Conservation (phyloP, 2,797 vertebrate species). For the Todus mexicanus region DNA sequence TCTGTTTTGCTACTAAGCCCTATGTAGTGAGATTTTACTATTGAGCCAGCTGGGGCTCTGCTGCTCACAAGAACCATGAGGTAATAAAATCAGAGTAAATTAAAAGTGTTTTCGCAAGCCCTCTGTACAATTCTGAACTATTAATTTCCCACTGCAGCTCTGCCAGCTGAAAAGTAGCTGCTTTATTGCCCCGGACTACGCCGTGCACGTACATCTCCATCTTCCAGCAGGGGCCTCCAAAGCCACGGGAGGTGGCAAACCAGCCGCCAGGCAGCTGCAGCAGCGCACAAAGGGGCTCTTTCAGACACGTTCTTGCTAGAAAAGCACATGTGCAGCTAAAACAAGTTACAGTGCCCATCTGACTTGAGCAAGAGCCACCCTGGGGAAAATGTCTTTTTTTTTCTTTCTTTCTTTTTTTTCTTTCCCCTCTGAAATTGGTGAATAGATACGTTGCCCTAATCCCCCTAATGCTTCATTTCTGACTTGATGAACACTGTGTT, state of each 20-base stretch:
- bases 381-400: not conserved
- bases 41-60: not conserved
- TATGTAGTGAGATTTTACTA: not conserved
- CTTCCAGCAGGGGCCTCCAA: constrained; percentile 60
- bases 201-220: not conserved
- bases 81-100: constrained; percentile 16
- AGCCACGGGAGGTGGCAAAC: constrained; percentile 28
- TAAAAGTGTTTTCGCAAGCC: not conserved
- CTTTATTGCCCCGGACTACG: not conserved
- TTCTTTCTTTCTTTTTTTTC: not conserved
- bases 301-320: constrained; percentile 11
- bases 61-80: not conserved
- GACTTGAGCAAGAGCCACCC: constrained; percentile 25
- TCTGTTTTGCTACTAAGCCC: not conserved
- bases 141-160: not conserved
- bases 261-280: constrained; percentile 34
- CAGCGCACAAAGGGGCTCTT: constrained; percentile 45
- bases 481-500: not conserved
- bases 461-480: not conserved
- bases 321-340: constrained; percentile 40
- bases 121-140: not conserved
- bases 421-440: not conserved
- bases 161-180: constrained; percentile 12
- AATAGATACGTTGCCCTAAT: not conserved
- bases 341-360: constrained; percentile 38